A percentile compares a stretch with the other conserved stretches of the same genome.
These are phyloP conservation scores for Amphipoea oculea DNA, from an alignment of 2,888 invertebrate species.

Conservation along the genomic window DNA sequence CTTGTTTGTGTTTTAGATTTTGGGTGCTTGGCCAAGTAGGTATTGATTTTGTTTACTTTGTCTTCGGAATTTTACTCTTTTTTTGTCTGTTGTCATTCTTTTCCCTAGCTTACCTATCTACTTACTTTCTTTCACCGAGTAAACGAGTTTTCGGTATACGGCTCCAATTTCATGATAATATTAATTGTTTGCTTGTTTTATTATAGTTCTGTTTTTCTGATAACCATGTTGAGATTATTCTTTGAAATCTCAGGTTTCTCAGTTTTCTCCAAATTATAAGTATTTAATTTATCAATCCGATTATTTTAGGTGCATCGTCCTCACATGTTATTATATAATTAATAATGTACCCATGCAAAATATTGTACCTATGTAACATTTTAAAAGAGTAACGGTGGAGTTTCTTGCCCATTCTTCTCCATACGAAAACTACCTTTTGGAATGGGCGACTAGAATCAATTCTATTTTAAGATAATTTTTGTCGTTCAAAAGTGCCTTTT, in stretches of 20 bases:
- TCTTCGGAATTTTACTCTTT: neutral
- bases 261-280: neutral
- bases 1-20: conserved; percentile 24
- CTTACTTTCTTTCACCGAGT: neutral
- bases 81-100: neutral
- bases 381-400: too few species aligned
- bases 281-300: neutral
- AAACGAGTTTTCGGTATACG: neutral
- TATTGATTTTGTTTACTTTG: conserved; percentile 1
- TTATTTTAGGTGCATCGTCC: too few species aligned
- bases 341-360: too few species aligned
- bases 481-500: too few species aligned
- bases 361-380: too few species aligned
- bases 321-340: too few species aligned
- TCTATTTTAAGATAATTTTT: too few species aligned
- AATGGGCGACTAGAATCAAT: too few species aligned
- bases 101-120: neutral
- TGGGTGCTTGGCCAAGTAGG: neutral
- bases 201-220: neutral
- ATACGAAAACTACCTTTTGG: too few species aligned
- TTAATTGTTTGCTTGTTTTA: neutral
- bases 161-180: neutral
- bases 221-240: neutral
- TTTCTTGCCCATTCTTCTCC: too few species aligned
- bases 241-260: neutral